Conservation (phyloP, 1,140 invertebrate species). For the Drosophila lowei region DNA sequence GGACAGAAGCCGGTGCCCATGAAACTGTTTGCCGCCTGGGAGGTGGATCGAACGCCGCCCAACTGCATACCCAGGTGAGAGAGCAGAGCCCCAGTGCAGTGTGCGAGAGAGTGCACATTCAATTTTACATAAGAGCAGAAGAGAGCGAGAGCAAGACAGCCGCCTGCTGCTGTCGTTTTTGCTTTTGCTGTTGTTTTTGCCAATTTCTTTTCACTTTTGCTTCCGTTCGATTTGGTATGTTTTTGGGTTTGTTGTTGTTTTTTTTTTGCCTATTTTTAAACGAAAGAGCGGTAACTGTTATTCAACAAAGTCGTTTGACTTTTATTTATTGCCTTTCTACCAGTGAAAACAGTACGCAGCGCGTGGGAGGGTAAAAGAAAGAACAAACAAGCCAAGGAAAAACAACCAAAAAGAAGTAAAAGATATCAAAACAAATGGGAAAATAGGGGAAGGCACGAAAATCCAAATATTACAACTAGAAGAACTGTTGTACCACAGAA, state of each 20-base stretch:
- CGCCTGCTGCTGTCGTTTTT: conserved; percentile 20
- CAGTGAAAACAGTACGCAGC: neutral
- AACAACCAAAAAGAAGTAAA: no score
- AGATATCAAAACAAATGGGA: no score
- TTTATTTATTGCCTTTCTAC: conserved; percentile 15
- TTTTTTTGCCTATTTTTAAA: no score
- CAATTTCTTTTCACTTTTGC: conserved; percentile 20
- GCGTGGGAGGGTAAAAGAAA: neutral
- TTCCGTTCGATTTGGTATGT: conserved; percentile 18
- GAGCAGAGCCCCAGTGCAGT: conserved; percentile 14
- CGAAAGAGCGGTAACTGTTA: conserved; percentile 31
- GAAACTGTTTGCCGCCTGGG: conserved; percentile 99
- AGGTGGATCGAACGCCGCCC: conserved; percentile 97
- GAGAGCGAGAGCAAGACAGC: neutral
- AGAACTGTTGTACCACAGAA: conserved; percentile 11
- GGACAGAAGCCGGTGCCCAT: conserved; percentile 93
- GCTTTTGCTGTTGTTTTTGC: conserved; percentile 1
- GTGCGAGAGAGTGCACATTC: conserved; percentile 11
- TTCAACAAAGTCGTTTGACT: conserved; percentile 7
- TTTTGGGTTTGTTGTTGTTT: neutral
- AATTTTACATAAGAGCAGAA: conserved; percentile 23
- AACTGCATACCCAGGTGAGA: conserved; percentile 97
- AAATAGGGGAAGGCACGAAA: no score
- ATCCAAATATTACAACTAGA: no score
- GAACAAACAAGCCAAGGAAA: neutral